Conservation (phyloP, 2,888 invertebrate species). For the Electrophaes corylata region DNA sequence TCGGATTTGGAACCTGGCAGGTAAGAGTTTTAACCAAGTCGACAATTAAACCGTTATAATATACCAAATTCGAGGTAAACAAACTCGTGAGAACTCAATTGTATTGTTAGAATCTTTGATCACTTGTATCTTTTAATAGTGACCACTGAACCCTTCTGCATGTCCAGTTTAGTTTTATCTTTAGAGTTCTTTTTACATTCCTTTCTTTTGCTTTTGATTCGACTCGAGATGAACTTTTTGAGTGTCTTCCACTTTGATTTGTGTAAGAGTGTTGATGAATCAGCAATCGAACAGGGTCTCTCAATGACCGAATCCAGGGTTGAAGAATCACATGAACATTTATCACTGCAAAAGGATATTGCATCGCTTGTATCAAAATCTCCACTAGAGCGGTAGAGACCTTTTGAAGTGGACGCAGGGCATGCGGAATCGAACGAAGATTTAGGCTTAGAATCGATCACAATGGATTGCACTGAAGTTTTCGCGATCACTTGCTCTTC, state of each 20-base stretch:
- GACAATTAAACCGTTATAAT: background rate
- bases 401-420: constrained; percentile 65
- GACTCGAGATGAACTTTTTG: constrained; percentile 51
- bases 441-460: constrained; percentile 39
- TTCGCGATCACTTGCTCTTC: constrained; percentile 31
- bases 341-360: constrained; percentile 47
- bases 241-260: constrained; percentile 62
- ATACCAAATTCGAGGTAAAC: constrained; percentile 15
- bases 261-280: constrained; percentile 54
- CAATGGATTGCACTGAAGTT: constrained; percentile 23
- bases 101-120: constrained; percentile 5
- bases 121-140: constrained; percentile 14
- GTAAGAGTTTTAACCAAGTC: constrained; percentile 70
- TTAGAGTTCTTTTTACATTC: constrained; percentile 30
- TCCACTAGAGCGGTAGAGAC: constrained; percentile 57
- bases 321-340: constrained; percentile 55
- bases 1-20: constrained; percentile 93
- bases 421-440: constrained; percentile 52
- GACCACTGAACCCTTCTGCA: constrained; percentile 8
- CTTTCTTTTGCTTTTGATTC: constrained; percentile 45
- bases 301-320: constrained; percentile 41
- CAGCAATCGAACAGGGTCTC: constrained; percentile 60
- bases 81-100: constrained; percentile 33
- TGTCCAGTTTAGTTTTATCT: constrained; percentile 30
- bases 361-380: constrained; percentile 53